Evolutionary conservation across 2,888 invertebrate genomes (phyloP), one percentile per base, ranked within the genome.

Genomic region (Drosophila histrio): DNA sequence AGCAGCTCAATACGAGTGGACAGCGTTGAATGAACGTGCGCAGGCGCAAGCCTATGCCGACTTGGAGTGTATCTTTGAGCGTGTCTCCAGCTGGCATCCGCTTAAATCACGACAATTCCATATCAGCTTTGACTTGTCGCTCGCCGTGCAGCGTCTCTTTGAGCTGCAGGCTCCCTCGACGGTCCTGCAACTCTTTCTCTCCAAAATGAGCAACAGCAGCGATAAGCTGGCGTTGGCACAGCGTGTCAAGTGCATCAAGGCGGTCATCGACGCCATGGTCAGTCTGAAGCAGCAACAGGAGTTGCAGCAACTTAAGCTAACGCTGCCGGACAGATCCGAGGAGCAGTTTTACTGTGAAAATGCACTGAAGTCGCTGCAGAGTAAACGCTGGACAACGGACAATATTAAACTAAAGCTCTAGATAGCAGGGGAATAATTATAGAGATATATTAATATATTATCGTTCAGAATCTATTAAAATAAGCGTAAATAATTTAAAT

Each of bases 261-360:
- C 89, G 11, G 83, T 88, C 24, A 88, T 92, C 38, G 92, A 92
- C 82, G 90, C 91, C 1, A 75, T 92, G 54, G 89, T 73, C 0
- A 79, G 87, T 1, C 61, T 92, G 0, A 92, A 92, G 62, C 91
- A 92, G 58, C 83, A 89, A 7, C 79, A 74, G 21, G 90, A 91
- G 39, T 60, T 92, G 41, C 89, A 87, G 30, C 75, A 87, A 21
- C 78, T 90, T 2, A 90, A 80, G 21, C 88, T 89, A 2, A 71
- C 90, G 0, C 66, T 92, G 13, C 63, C 85, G 2, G 89, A 89
- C 22, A 88, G 91, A 9, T 91, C 95, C 0, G 95, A 96, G 77
- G 95, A 95, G 83, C 95, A 94, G 77, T 94, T 95, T 77, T 93
- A 95, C 63, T 95, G 95, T 34, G 96, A 96, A 79, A 95, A 94